Evolutionary conservation across 2,888 invertebrate genomes (phyloP).

Genomic region (Crossocerus cetratus): DNA sequence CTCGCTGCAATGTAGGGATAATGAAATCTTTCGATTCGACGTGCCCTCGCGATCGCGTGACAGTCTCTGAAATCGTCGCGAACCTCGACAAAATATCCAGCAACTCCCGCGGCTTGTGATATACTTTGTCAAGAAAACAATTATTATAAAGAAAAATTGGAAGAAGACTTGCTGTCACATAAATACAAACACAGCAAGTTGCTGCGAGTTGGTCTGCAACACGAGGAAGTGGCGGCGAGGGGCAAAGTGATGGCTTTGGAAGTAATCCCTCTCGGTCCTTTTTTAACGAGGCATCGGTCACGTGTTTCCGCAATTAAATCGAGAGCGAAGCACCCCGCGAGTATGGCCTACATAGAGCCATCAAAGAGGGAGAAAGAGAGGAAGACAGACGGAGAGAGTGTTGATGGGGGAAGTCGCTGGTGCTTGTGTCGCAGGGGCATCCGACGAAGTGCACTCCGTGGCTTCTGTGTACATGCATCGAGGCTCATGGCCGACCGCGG

Average conservation of each 20-base stretch:
- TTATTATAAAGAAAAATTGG: too few relatives aligned
- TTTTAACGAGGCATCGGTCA: constrained; percentile 53
- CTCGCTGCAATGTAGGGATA: constrained; percentile 65
- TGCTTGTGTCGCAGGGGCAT: constrained; percentile 13
- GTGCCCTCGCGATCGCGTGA: constrained; percentile 23
- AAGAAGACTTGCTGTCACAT: too few relatives aligned
- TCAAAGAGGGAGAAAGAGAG: too few relatives aligned
- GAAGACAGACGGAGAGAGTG: too few relatives aligned
- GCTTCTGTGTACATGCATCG: constrained; percentile 27
- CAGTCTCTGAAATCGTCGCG: too few relatives aligned
- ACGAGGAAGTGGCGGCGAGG: constrained; percentile 26
- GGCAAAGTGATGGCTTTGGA: constrained; percentile 1
- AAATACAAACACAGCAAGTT: too few relatives aligned
- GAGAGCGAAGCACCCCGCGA: constrained; percentile 49
- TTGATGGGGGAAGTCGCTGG: constrained; percentile 5
- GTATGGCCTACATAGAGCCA: constrained; percentile 40
- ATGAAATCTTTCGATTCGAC: constrained; percentile 69
- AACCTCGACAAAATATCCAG: too few relatives aligned
- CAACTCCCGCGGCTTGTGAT: too few relatives aligned
- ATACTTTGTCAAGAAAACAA: too few relatives aligned
- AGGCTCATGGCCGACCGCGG: constrained; percentile 32
- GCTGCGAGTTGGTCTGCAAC: background rate
- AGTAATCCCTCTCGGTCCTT: constrained; percentile 24
- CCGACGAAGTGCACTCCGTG: constrained; percentile 23
- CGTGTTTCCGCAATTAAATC: constrained; percentile 65